phyloP scores from a whole-genome alignment of 2,113 vertebrate species.

The Leptobrachium leishanense region DNA sequence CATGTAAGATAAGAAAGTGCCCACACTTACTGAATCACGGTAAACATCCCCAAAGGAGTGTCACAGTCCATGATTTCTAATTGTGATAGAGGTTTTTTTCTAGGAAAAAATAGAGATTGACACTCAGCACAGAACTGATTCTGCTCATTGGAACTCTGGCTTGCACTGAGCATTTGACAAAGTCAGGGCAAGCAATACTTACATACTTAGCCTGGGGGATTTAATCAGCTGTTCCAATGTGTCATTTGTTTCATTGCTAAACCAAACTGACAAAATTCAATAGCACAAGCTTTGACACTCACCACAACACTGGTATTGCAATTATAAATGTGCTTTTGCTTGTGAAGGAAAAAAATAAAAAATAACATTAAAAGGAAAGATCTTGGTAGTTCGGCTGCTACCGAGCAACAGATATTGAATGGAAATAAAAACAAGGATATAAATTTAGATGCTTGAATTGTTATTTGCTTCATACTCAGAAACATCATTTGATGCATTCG shows the following conservation, averaged over 20 bases:
- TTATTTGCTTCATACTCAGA: not conserved
- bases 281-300: not conserved
- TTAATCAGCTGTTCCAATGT: conserved; percentile 10
- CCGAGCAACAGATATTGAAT: not conserved
- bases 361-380: not conserved
- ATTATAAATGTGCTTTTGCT: conserved; percentile 8
- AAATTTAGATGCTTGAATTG: not conserved
- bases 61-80: conserved; percentile 42
- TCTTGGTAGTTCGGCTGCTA: not conserved
- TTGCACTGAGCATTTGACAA: conserved; percentile 29
- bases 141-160: not conserved
- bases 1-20: no score
- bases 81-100: conserved; percentile 7
- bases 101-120: not conserved
- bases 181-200: conserved; percentile 22
- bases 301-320: not conserved
- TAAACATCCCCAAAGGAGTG: conserved; percentile 35
- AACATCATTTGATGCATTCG: not conserved
- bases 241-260: conserved; percentile 15
- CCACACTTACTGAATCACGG: conserved; percentile 42
- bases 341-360: not conserved
- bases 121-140: conserved; percentile 18
- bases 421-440: not conserved
- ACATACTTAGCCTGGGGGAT: conserved; percentile 23
- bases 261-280: conserved; percentile 16